These are phyloP conservation scores for Scophthalmus maximus DNA, from an alignment of 2,113 vertebrate genomes.

Conservation along the genomic window DNA sequence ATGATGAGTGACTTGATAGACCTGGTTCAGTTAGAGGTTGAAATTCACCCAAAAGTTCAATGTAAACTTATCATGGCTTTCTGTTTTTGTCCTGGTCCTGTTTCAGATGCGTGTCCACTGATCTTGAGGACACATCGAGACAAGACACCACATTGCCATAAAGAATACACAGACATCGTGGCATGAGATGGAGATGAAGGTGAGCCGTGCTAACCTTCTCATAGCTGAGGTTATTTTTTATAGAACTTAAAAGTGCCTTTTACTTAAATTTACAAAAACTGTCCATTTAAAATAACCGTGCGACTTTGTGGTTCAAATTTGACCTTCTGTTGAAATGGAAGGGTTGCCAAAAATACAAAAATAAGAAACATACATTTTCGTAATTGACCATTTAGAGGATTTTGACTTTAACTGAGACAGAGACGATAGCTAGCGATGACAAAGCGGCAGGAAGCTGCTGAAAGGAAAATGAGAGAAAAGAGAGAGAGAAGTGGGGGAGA, in stretches of 20 bases:
- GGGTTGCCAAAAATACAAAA: no score
- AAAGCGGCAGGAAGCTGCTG: slow-evolving; percentile 4
- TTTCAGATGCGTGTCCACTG: not conserved
- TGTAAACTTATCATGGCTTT: not conserved
- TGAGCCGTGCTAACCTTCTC: no score
- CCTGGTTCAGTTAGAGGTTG: not conserved
- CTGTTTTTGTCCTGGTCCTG: not conserved
- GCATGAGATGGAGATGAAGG: no score
- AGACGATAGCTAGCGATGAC: not conserved
- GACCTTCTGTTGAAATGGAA: no score
- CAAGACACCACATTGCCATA: not conserved
- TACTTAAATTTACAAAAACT: no score
- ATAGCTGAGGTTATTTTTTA: no score
- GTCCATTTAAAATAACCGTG: no score
- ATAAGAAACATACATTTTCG: not conserved
- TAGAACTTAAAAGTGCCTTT: no score
- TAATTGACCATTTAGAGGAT: not conserved
- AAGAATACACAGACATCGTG: no score
- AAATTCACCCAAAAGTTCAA: slow-evolving; percentile 2
- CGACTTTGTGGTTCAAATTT: no score
- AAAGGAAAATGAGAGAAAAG: not conserved
- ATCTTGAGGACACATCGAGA: not conserved
- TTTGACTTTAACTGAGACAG: no score
- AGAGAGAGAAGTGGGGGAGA: not conserved
- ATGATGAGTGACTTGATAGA: no score